These are phyloP conservation scores for Eunapius fragilis DNA, from an alignment of 37 sponge, comb jelly and placozoan genomes.

Conservation along the genomic window DNA sequence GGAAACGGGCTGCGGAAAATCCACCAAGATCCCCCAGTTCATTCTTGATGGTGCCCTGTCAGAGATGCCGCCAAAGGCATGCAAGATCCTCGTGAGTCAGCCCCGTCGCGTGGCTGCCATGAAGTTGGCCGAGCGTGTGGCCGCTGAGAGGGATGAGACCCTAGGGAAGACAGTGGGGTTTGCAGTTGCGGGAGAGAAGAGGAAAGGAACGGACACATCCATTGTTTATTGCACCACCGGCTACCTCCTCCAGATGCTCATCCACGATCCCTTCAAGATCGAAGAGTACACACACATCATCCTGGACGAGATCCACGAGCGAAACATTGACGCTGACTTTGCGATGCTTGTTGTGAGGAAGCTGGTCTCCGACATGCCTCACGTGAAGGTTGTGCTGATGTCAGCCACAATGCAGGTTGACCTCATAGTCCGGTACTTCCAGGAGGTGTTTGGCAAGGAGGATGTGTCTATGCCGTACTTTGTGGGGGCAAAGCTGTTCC, in stretches of 20 bases:
- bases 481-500: constrained; percentile 59
- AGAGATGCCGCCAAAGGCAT: neutral
- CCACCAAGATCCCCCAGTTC: constrained; percentile 78
- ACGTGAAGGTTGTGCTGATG: constrained; percentile 67
- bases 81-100: constrained; percentile 67
- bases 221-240: constrained; percentile 75
- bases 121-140: constrained; percentile 65
- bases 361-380: constrained; percentile 16
- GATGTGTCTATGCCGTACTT: constrained; percentile 56
- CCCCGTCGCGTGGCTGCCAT: constrained; percentile 78
- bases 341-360: constrained; percentile 60
- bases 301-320: constrained; percentile 82
- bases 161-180: constrained; percentile 68
- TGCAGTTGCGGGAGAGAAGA: constrained; percentile 61
- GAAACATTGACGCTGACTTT: constrained; percentile 65
- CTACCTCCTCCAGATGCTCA: constrained; percentile 59
- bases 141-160: constrained; percentile 36
- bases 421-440: constrained; percentile 55
- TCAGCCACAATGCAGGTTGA: constrained; percentile 78
- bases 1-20: constrained; percentile 85
- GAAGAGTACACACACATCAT: constrained; percentile 69
- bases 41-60: constrained; percentile 54
- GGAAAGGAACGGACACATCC: neutral
- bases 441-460: constrained; percentile 13
- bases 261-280: constrained; percentile 48